A percentile compares a stretch with the other conserved stretches of the same genome.
Conservation (phyloP, 2,888 invertebrate species). For the Ethmia dodecea region DNA sequence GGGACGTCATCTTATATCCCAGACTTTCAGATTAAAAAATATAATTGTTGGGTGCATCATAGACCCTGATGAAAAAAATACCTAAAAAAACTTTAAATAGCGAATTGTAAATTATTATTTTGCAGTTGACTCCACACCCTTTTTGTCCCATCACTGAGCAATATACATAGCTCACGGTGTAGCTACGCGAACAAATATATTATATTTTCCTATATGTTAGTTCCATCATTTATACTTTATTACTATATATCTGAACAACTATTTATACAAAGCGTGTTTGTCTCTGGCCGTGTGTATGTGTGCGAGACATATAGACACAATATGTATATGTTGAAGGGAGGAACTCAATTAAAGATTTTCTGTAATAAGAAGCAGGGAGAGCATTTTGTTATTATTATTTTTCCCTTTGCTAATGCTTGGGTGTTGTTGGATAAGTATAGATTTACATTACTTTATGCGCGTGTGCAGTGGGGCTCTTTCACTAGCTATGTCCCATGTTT, state of each 20-base stretch:
- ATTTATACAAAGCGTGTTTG: constrained; percentile 54
- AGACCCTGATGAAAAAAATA: too few relatives aligned
- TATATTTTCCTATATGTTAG: constrained; percentile 76
- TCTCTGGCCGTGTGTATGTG: constrained; percentile 32
- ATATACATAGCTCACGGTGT: constrained; percentile 68
- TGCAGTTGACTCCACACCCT: constrained; percentile 30
- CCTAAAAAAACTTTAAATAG: too few relatives aligned
- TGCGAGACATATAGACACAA: constrained; percentile 20
- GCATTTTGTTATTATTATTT: constrained; percentile 21
- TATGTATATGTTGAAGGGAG: constrained; percentile 28
- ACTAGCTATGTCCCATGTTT: too few relatives aligned
- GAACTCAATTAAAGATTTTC: constrained; percentile 70
- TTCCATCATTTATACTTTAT: constrained; percentile 78
- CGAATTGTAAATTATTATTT: not conserved
- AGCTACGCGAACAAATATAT: constrained; percentile 73
- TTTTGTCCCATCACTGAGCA: constrained; percentile 46
- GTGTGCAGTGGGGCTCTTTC: too few relatives aligned
- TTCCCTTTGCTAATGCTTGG: constrained; percentile 5
- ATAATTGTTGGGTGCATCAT: too few relatives aligned
- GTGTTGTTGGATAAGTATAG: too few relatives aligned
- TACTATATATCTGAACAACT: constrained; percentile 66
- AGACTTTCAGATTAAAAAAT: too few relatives aligned
- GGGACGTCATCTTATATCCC: too few relatives aligned
- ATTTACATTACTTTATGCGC: too few relatives aligned
- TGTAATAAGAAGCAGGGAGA: constrained; percentile 43